phyloP scores from a whole-genome alignment of 2,888 invertebrate species.

The Cetonia aurata region DNA sequence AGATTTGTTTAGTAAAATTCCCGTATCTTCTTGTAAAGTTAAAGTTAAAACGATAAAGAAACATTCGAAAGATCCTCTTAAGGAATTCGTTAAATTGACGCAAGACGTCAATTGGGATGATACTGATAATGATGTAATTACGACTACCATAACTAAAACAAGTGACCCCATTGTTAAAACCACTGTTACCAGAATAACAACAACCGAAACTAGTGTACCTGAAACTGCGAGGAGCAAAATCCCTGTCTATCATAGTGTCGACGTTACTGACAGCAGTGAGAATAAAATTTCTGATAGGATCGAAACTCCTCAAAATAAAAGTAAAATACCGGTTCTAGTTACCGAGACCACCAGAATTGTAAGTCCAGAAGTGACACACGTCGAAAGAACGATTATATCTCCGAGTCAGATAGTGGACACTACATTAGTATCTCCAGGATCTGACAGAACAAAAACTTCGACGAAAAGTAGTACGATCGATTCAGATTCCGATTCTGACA shows the following conservation, averaged over 20 bases:
- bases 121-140: conserved; percentile 50
- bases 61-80: conserved; percentile 67
- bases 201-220: conserved; percentile 40
- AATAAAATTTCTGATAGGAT: conserved; percentile 47
- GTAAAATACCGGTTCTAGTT: conserved; percentile 67
- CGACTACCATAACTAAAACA: conserved; percentile 40
- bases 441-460: conserved; percentile 56
- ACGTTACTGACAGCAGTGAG: conserved; percentile 21
- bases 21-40: conserved; percentile 60
- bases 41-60: conserved; percentile 68
- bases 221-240: conserved; percentile 56
- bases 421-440: conserved; percentile 59
- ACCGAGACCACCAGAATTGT: conserved; percentile 61
- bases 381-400: conserved; percentile 54
- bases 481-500: conserved; percentile 67
- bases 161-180: conserved; percentile 62
- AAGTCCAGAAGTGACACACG: conserved; percentile 55
- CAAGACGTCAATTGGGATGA: conserved; percentile 67
- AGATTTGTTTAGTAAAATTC: conserved; percentile 64
- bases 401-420: conserved; percentile 56
- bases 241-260: conserved; percentile 50
- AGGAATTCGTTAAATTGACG: conserved; percentile 64
- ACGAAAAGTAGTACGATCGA: conserved; percentile 62
- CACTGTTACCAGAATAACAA: conserved; percentile 60
- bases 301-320: conserved; percentile 57